Evolutionary conservation across 2,113 vertebrate genomes (phyloP).

Genomic region (Onychostruthus taczanowskii): DNA sequence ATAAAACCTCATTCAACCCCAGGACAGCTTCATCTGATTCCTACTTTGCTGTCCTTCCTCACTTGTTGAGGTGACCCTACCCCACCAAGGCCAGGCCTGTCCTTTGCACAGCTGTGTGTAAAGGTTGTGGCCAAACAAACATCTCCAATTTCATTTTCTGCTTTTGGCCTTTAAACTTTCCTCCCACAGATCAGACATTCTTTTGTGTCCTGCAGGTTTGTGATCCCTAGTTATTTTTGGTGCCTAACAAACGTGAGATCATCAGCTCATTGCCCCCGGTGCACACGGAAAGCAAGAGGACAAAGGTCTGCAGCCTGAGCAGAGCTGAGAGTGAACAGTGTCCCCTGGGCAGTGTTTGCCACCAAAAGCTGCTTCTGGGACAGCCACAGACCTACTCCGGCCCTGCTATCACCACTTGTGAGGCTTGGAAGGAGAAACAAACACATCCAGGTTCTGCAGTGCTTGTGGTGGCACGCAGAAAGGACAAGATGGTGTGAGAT

Average conservation of each 20-base stretch:
- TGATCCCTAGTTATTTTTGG: background rate
- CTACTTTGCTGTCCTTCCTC: background rate
- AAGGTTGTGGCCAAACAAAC: background rate
- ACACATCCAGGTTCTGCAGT: background rate
- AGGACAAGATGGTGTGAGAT: background rate
- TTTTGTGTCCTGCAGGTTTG: background rate
- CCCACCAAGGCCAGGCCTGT: background rate
- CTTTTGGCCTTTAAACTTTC: background rate
- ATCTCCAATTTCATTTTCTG: background rate
- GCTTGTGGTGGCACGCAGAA: background rate
- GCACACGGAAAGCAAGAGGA: background rate
- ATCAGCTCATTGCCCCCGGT: background rate
- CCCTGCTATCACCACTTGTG: rapidly evolving
- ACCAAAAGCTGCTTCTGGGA: background rate
- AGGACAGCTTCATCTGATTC: background rate
- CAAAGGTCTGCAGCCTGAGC: background rate
- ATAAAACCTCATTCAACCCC: background rate
- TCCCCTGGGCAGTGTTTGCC: background rate
- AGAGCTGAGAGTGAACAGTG: background rate
- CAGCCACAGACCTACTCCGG: background rate
- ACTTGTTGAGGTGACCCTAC: background rate
- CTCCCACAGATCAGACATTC: background rate
- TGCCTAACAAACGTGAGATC: background rate
- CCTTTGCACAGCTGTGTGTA: background rate
- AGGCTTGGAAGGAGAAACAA: background rate